These are phyloP conservation scores for Enoplosus armatus DNA, from an alignment of 2,797 vertebrate species.

Conservation along the genomic window DNA sequence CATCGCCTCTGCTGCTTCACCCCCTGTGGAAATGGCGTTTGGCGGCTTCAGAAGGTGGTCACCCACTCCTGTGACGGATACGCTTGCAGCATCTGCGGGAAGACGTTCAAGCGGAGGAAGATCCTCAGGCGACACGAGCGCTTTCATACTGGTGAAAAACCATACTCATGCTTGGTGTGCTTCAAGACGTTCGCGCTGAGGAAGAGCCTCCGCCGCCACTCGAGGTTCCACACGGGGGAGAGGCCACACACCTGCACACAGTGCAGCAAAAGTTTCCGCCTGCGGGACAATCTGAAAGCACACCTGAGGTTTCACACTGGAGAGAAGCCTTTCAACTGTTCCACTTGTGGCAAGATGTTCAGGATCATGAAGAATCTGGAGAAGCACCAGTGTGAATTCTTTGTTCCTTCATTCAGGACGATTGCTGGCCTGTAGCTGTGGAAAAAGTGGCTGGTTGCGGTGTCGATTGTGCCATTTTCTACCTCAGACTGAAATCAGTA, in stretches of 20 bases:
- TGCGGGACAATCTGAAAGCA: slow-evolving; percentile 82
- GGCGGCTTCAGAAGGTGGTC: slow-evolving; percentile 71
- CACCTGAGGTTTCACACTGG: slow-evolving; percentile 83
- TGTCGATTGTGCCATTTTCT: slow-evolving; percentile 19
- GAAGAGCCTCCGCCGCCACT: slow-evolving; percentile 82
- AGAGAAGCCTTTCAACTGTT: slow-evolving; percentile 82
- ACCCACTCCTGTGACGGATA: slow-evolving; percentile 65
- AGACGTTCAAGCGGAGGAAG: slow-evolving; percentile 82
- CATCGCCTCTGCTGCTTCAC: slow-evolving; percentile 80
- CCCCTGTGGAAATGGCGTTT: slow-evolving; percentile 60
- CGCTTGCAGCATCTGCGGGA: slow-evolving; percentile 77
- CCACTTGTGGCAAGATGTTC: slow-evolving; percentile 78
- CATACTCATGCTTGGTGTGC: slow-evolving; percentile 78
- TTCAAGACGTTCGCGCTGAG: slow-evolving; percentile 79
- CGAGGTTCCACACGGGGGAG: slow-evolving; percentile 84
- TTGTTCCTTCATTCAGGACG: slow-evolving; percentile 71
- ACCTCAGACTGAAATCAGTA: slow-evolving; percentile 63
- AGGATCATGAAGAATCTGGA: slow-evolving; percentile 81
- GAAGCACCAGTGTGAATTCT: slow-evolving; percentile 74
- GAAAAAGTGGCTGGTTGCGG: neutral
- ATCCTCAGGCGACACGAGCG: slow-evolving; percentile 83
- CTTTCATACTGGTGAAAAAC: slow-evolving; percentile 85
- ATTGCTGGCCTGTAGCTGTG: slow-evolving; percentile 71
- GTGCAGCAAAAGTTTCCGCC: slow-evolving; percentile 82
- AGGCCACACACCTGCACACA: slow-evolving; percentile 78